Percentiles rank a stretch among this genome's conserved stretches.
These are phyloP conservation scores for Sus cebifrons DNA, from an alignment of 2,797 vertebrate species.

Conservation along the genomic window DNA sequence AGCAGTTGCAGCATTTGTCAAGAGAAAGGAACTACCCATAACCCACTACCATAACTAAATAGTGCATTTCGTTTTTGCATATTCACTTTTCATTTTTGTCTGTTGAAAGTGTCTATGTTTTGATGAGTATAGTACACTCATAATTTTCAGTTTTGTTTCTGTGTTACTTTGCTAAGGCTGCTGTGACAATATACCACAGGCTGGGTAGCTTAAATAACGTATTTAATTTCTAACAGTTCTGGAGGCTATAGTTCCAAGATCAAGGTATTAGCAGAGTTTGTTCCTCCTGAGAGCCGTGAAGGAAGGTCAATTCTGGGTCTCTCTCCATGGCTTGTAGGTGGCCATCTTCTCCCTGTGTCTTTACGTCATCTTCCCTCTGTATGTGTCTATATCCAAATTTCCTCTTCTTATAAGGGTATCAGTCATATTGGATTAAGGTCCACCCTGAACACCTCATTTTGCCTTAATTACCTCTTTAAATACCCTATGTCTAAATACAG, in stretches of 20 bases:
- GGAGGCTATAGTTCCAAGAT: background rate
- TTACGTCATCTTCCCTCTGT: background rate
- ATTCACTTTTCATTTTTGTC: constrained; percentile 28
- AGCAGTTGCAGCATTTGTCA: background rate
- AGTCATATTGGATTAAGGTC: background rate
- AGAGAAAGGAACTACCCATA: background rate
- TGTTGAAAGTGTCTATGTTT: background rate
- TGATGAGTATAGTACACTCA: background rate
- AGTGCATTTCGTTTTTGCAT: constrained; percentile 3
- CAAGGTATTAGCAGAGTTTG: background rate
- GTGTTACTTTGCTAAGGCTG: background rate
- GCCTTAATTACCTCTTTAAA: background rate
- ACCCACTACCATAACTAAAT: background rate
- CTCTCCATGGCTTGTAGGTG: background rate
- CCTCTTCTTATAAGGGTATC: background rate
- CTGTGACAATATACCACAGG: background rate
- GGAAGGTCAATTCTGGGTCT: background rate
- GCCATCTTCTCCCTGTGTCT: background rate
- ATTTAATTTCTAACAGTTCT: constrained; percentile 35
- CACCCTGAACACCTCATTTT: background rate
- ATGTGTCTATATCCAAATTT: background rate
- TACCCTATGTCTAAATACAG: background rate
- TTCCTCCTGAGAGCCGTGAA: background rate
- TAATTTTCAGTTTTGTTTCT: background rate
- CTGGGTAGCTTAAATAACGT: background rate